These are phyloP conservation scores for Euborellia annulipes DNA, from an alignment of 1,140 invertebrate genomes.

Conservation along the genomic window DNA sequence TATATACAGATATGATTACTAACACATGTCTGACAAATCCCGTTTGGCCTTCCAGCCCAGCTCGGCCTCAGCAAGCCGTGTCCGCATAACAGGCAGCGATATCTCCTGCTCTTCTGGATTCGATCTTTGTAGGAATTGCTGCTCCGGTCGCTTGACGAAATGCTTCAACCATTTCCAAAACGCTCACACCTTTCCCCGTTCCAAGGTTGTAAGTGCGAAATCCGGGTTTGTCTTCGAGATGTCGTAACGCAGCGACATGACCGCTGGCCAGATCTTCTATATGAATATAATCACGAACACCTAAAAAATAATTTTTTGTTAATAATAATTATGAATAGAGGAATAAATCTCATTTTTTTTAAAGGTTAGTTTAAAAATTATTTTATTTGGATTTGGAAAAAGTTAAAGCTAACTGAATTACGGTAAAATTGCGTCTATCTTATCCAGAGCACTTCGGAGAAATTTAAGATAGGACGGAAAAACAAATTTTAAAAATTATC, in stretches of 20 bases:
- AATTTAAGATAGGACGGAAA: too few species aligned
- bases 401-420: too few species aligned
- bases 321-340: too few species aligned
- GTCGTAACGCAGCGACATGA: slow-evolving; percentile 67
- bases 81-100: slow-evolving; percentile 73
- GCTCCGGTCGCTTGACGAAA: slow-evolving; percentile 66
- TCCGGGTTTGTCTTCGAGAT: slow-evolving; percentile 25
- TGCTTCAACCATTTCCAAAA: slow-evolving; percentile 60
- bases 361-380: too few species aligned
- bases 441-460: too few species aligned
- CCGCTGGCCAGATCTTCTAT: slow-evolving; percentile 80
- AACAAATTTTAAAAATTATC: too few species aligned
- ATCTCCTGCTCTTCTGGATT: slow-evolving; percentile 57
- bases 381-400: too few species aligned
- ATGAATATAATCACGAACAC: slow-evolving; percentile 87
- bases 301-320: too few species aligned
- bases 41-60: slow-evolving; percentile 57
- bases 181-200: slow-evolving; percentile 72
- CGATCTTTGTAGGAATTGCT: slow-evolving; percentile 52
- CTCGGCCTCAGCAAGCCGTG: slow-evolving; percentile 55
- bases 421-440: too few species aligned
- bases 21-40: slow-evolving; percentile 70
- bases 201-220: slow-evolving; percentile 72
- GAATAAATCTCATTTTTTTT: too few species aligned
- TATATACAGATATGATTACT: slow-evolving; percentile 26